Evolutionary conservation across 1,140 invertebrate species (phyloP).

Genomic region (Drosophila murphyi): DNA sequence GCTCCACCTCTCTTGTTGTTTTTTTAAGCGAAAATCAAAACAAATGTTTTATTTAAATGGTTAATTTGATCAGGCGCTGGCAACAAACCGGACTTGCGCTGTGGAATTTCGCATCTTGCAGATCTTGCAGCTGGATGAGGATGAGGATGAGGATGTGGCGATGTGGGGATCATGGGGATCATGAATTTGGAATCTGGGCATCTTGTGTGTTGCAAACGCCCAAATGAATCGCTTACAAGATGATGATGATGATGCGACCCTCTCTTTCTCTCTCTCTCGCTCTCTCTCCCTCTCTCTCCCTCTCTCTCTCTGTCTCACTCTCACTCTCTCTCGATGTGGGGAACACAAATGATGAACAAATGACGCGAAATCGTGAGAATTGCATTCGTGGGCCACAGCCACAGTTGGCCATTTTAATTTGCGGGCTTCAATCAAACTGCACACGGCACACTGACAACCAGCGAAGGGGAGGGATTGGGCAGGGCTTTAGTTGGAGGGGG

Average conservation of each 20-base stretch:
- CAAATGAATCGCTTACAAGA: constrained; percentile 76
- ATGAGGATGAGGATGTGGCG: not conserved
- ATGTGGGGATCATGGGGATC: not conserved
- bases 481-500: not conserved
- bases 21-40: constrained; percentile 61
- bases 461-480: not conserved
- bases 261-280: too few relatives aligned
- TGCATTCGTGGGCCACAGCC: constrained; percentile 53
- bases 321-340: not conserved
- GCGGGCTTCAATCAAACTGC: constrained; percentile 74
- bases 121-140: not conserved
- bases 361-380: constrained; percentile 75
- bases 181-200: constrained; percentile 13
- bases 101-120: not conserved
- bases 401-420: constrained; percentile 69
- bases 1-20: not conserved
- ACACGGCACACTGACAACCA: constrained; percentile 14
- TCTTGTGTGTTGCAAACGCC: constrained; percentile 38
- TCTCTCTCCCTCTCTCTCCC: too few relatives aligned
- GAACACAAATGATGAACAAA: constrained; percentile 40
- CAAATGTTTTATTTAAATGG: constrained; percentile 82
- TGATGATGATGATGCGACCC: constrained; percentile 56
- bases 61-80: constrained; percentile 64
- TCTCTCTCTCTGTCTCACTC: too few relatives aligned
- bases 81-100: constrained; percentile 12